Base-by-base conservation (phyloP, 2,113 vertebrate genomes). In the Pelobates fuscus region DNA sequence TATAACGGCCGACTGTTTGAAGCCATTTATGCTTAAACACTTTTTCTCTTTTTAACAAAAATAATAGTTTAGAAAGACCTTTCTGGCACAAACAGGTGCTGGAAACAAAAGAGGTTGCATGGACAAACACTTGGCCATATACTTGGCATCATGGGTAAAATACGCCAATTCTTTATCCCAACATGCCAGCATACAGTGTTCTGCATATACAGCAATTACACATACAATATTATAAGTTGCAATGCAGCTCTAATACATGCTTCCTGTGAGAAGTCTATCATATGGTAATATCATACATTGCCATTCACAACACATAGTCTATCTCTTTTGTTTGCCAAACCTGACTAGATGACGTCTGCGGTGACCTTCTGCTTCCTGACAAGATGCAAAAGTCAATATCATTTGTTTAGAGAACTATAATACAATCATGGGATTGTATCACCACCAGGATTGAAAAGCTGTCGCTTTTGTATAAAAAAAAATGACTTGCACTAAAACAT, bases 331-430 rank as follows among this genome's bases (percentile, higher is more conserved):
- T 76, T 76, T 67, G 72, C 32, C 23, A 44, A 76, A 67, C 72
- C 64, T 59, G 66, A 76, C 72, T 60, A 76, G 72, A 63, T 76
- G 72, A 76, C 72, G 72, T 76, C 72, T 76, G 65, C 67, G 18
- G 37, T 76, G 72, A 76, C 72, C 72, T 76, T 76, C 72, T 76
- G 64, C 72, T 76, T 76, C 72, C 72, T 76, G 72, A 76, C 72
- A 59, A 76, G 72, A 76, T 67, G 72, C 72, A 76, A 76, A 52
- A 76, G 72, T 76, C 72, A 76, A 76, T 76, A 76, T 55, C 72
- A 76, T 76, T 76, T 76, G 72, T 76, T 76, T 76, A 64, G 64
- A 76, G 72, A 76, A 76, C 72, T 76, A 76, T 76, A 76, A 76
- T 76, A 76, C 72, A 76, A 76, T 76, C 72, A 76, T 26, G 60